These are phyloP conservation scores for Galeopsomyia nigrocyanea DNA, from an alignment of 2,888 invertebrate genomes.

Conservation along the genomic window DNA sequence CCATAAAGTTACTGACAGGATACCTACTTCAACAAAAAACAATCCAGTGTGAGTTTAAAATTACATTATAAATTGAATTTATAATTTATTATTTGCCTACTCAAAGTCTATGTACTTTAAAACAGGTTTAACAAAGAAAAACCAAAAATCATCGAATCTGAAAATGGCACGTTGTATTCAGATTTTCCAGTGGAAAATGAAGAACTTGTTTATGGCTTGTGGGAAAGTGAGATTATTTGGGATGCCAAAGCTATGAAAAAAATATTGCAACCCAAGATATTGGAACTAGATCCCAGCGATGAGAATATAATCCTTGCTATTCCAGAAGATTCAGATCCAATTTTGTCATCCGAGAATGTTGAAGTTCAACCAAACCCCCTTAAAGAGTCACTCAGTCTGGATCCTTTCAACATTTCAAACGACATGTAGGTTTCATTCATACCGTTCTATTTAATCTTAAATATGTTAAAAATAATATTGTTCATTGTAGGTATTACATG, in stretches of 20 bases:
- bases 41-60: slow-evolving; percentile 82
- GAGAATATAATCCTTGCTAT: slow-evolving; percentile 96
- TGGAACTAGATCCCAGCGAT: slow-evolving; percentile 97
- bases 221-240: slow-evolving; percentile 99
- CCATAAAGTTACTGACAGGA: slow-evolving; percentile 96
- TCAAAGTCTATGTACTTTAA: too few relatives aligned
- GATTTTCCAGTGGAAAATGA: slow-evolving; percentile 99
- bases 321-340: slow-evolving; percentile 95
- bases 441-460: not conserved
- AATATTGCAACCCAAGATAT: slow-evolving; percentile 92
- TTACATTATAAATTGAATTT: slow-evolving; percentile 69
- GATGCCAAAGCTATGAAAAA: slow-evolving; percentile 90
- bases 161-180: slow-evolving; percentile 95
- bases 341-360: slow-evolving; percentile 73
- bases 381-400: slow-evolving; percentile 92
- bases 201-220: slow-evolving; percentile 92
- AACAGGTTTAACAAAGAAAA: slow-evolving; percentile 48
- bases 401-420: slow-evolving; percentile 98
- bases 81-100: too few relatives aligned
- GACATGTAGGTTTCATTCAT: slow-evolving; percentile 81
- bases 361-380: slow-evolving; percentile 86
- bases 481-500: slow-evolving; percentile 83
- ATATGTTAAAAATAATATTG: not conserved
- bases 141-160: slow-evolving; percentile 69
- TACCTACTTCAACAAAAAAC: slow-evolving; percentile 90